Base-by-base conservation (phyloP, 2,888 invertebrate genomes). In the Nymphalis urticae region DNA sequence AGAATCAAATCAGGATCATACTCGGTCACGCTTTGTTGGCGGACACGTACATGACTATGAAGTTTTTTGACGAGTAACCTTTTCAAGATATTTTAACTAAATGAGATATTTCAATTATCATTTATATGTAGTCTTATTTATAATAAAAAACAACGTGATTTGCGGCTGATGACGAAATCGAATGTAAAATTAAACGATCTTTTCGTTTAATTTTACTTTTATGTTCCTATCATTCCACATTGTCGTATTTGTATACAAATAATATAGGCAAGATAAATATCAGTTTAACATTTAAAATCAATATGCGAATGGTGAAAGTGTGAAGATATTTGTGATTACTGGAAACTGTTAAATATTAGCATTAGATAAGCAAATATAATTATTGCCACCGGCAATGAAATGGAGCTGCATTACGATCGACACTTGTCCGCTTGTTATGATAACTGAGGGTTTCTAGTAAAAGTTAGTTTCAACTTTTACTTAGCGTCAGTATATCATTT, bases 361-460 rank as follows among this genome's bases (percentile, higher is more conserved):
- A 68, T 68, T 63, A 59, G 68, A 68, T 68, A 59, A 68, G 51
- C 36, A 24, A 17, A 16, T 10, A 42, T 63, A 63, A 63, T 68
- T 63, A 68, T 59, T 63, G 13, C 53, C 42, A 51, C 50, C 47
- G 21, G 62, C 56, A 42, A 67, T 67, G 36, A 42, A 58, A 58
- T 58, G 42, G 58, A 42, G 19, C 36, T 58, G 42, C 58, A 58
- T 19, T 58, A n/a, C 58, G 36, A 58, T 58, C 36, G 54, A 58
- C 36, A 58, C 56, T 53, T 13, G 54, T 42, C 58, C 27, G n/a
- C 10, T 19, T 36, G 19, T 19, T 58, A 36, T 36, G n/a, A 58
- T 58, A 36, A 36, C 19, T 58, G 42, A 58, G 42, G 36, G 42
- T 58, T 42, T 42, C 13, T 19, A 17, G 19, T 17, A 27, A 54